These are phyloP conservation scores for Tringa solitaria DNA, from an alignment of 2,113 vertebrate genomes.

Conservation along the genomic window DNA sequence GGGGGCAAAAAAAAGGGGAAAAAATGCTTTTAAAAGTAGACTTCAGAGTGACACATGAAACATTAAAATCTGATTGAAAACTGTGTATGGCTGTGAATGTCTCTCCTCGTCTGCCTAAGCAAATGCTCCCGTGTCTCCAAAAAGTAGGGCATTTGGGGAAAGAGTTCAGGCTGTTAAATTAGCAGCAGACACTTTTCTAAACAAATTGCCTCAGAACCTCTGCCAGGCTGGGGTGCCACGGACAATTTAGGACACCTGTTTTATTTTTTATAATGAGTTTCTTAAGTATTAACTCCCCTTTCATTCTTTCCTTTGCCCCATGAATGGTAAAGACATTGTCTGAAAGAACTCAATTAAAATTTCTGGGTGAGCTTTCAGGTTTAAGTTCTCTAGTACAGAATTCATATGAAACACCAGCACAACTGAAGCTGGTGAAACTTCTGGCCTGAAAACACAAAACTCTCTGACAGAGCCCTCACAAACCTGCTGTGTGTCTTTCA, in stretches of 20 bases:
- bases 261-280: neutral
- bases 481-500: neutral
- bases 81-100: neutral
- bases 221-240: neutral
- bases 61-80: neutral
- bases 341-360: neutral
- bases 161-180: neutral
- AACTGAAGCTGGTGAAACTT: neutral
- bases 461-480: neutral
- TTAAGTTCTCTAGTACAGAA: neutral
- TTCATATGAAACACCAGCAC: neutral
- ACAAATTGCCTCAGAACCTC: neutral
- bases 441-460: neutral
- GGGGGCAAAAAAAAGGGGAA: neutral
- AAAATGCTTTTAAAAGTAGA: neutral
- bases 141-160: neutral
- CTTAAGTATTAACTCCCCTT: neutral
- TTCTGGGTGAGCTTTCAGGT: neutral
- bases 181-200: neutral
- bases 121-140: fast-evolving
- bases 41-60: neutral
- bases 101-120: neutral
- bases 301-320: neutral
- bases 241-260: neutral
- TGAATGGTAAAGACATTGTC: neutral